These are phyloP conservation scores for Drosophila flavopinicola DNA, from an alignment of 2,888 invertebrate species.

Conservation along the genomic window DNA sequence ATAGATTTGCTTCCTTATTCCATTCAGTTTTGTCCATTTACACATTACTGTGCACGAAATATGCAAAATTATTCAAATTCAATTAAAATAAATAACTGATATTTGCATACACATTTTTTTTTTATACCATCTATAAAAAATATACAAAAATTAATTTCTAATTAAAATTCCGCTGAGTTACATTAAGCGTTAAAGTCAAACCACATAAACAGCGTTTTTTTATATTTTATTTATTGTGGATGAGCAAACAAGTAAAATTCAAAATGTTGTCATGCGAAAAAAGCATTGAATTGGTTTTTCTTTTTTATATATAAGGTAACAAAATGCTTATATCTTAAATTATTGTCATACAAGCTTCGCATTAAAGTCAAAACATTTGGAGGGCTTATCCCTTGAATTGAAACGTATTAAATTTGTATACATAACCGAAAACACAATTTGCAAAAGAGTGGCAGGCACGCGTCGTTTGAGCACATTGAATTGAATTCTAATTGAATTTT, in stretches of 20 bases:
- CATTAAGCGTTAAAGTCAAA: constrained; percentile 19
- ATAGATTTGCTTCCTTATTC: background rate
- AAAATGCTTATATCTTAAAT: too few relatives aligned
- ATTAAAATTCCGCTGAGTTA: constrained; percentile 64
- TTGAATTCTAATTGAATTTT: constrained; percentile 64
- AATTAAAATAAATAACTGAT: constrained; percentile 57
- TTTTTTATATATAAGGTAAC: too few relatives aligned
- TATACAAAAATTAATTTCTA: constrained; percentile 44
- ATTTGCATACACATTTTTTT: constrained; percentile 10
- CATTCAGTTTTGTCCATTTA: background rate
- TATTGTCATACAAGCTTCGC: too few relatives aligned
- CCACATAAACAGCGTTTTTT: background rate
- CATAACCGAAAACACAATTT: background rate
- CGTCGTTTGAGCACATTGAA: constrained; percentile 23
- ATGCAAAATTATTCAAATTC: constrained; percentile 38
- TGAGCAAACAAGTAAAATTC: too few relatives aligned
- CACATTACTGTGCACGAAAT: constrained; percentile 10
- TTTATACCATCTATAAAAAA: too few relatives aligned
- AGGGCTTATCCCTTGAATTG: too few relatives aligned
- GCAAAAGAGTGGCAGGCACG: background rate
- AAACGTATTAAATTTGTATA: too few relatives aligned
- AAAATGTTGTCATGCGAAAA: too few relatives aligned
- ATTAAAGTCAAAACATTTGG: too few relatives aligned
- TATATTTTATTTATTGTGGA: too few relatives aligned
- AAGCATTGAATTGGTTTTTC: too few relatives aligned